Base-by-base conservation (phyloP, 2,888 invertebrate species). In the Drosophila dives region DNA sequence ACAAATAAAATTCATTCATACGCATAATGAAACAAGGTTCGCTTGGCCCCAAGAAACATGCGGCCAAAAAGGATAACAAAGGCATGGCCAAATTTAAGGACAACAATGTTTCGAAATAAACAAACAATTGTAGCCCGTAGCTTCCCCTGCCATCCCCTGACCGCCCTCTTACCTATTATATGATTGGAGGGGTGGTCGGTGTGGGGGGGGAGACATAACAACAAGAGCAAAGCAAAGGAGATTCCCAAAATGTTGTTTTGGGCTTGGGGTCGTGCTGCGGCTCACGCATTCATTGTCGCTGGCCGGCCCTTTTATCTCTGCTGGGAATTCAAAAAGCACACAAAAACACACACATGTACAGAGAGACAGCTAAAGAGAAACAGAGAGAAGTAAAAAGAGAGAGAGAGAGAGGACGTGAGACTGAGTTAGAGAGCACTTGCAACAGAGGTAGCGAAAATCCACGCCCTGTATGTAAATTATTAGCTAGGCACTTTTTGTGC, bases 391-490 rank as follows among this genome's bases (percentile, higher is more conserved):
- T 26, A 15, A 45, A 15, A 45, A 45, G 63, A 58, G 60, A 48
- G 58, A 60, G 71, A n/a, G 29, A 58, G 50, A 58, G 17, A 34
- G 42, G 23, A 33, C 56, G 48, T 48, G 51, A 63, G 53, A 48
- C 32, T 12, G 29, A 8, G 38, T 45, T 55, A 26, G 56, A 50
- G 59, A 40, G 58, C n/a, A 55, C 53, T 55, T 59, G 72, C 51
- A 33, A 50, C 45, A 64, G 75, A 83, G 81, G 77, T 66, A 84
- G 67, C 72, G 71, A 91, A 90, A 91, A 91, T 87, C 91, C 87
- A 87, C 91, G 91, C 87, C 91, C 87, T 86, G 81, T 90, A 91
- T 90, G 91, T 90, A 88, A 91, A 90, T 91, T 91, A 91, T 87
- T 87, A 87, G 91, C 86, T 89, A 77, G 89, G 83, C 83, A 83